Conservation (phyloP, 2,113 vertebrate genomes). For the Hydrolagus affinis region DNA sequence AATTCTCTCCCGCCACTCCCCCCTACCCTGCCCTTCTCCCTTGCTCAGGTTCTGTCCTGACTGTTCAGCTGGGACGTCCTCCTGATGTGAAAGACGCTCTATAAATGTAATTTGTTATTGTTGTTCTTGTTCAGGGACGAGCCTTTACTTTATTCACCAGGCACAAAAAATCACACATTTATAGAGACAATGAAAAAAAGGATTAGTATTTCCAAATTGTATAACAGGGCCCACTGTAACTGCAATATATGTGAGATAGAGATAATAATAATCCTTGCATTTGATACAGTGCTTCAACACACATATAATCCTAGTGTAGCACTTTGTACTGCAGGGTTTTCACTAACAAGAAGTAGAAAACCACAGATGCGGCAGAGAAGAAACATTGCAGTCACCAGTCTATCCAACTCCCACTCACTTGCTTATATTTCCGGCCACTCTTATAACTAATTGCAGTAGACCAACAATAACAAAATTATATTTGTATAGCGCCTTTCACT, state of each 20-base stretch:
- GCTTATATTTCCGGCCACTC: not conserved
- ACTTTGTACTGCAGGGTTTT: not conserved
- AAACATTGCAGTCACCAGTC: not conserved
- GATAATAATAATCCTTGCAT: too few species aligned
- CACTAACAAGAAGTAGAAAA: not conserved
- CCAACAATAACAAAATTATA: too few species aligned
- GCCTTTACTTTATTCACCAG: not conserved
- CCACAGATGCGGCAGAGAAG: not conserved
- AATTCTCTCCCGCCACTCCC: too few species aligned
- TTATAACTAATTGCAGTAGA: not conserved
- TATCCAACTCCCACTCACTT: not conserved
- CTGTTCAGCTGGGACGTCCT: too few species aligned
- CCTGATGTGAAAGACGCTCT: too few species aligned
- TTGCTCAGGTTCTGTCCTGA: too few species aligned
- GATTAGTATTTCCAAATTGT: constrained; percentile 4
- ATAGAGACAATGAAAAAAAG: not conserved
- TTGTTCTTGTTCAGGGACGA: too few species aligned
- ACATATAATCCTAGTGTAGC: not conserved
- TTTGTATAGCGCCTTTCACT: too few species aligned
- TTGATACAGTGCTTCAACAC: not conserved
- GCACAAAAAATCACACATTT: not conserved
- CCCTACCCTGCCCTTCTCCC: too few species aligned
- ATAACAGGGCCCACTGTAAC: not conserved
- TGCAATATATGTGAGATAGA: not conserved
- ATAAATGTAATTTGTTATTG: too few species aligned